These are phyloP conservation scores for Actinopyga echinites DNA, from an alignment of 53 echinoderm and acorn worm genomes.

Conservation along the genomic window DNA sequence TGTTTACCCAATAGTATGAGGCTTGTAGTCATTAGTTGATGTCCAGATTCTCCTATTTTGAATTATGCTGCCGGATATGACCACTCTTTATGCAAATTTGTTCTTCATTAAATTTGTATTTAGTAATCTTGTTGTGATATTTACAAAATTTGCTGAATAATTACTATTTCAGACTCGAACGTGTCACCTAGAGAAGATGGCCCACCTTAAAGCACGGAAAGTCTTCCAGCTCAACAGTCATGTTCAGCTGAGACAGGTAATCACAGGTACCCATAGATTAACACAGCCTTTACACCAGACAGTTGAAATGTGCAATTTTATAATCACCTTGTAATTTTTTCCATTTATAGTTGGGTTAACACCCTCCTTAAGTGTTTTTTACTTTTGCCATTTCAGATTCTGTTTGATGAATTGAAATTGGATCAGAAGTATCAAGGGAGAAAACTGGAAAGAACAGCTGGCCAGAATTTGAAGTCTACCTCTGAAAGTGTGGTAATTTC, in stretches of 20 bases:
- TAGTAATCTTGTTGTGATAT: too few relatives aligned
- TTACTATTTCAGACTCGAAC: constrained; percentile 57
- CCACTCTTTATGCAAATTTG: too few relatives aligned
- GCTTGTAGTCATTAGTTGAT: too few relatives aligned
- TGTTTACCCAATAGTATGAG: too few relatives aligned
- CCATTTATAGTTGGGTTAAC: neutral
- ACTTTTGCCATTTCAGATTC: constrained; percentile 52
- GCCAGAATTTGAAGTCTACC: constrained; percentile 87
- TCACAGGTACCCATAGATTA: neutral
- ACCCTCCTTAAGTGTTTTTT: neutral
- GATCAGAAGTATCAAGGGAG: constrained; percentile 71
- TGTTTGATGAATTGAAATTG: constrained; percentile 84
- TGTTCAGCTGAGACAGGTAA: constrained; percentile 84
- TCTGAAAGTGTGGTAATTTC: constrained; percentile 86
- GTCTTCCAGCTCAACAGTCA: constrained; percentile 84
- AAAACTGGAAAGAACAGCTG: constrained; percentile 78
- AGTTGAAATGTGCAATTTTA: neutral
- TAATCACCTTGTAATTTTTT: neutral
- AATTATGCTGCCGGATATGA: too few relatives aligned
- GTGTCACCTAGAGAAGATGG: constrained; percentile 56
- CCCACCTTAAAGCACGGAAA: constrained; percentile 68
- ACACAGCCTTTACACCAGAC: too few relatives aligned
- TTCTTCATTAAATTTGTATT: too few relatives aligned
- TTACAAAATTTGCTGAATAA: too few relatives aligned
- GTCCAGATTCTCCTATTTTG: too few relatives aligned